A percentile compares a stretch with the other conserved stretches of the same genome.
phyloP scores from a whole-genome alignment of 2,113 vertebrate species.

The Vicugna pacos region DNA sequence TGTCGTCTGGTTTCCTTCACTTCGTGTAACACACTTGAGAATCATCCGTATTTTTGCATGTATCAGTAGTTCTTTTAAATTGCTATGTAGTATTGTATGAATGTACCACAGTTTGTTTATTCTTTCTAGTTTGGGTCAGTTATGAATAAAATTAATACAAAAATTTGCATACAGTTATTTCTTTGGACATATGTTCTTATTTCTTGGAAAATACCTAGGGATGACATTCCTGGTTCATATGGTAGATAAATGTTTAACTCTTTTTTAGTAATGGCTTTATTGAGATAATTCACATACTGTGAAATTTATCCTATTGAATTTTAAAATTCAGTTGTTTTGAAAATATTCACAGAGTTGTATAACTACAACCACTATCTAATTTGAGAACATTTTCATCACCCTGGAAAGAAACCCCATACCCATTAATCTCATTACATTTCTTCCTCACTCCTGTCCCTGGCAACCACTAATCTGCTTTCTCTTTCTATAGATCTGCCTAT shows the following conservation, averaged over 20 bases:
- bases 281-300: neutral
- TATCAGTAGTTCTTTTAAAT: neutral
- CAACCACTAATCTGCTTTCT: neutral
- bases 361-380: neutral
- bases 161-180: neutral
- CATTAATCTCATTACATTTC: neutral
- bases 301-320: constrained; percentile 30
- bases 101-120: neutral
- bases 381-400: neutral
- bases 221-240: neutral
- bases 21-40: neutral
- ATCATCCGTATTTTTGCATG: neutral
- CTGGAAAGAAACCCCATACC: neutral
- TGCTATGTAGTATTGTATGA: neutral
- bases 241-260: neutral
- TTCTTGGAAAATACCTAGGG: constrained; percentile 31
- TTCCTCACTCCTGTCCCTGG: neutral
- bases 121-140: neutral
- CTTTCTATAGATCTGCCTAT: constrained; percentile 9
- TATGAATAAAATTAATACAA: neutral
- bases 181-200: neutral
- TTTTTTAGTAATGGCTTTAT: neutral
- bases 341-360: neutral
- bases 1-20: neutral
- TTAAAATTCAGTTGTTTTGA: neutral